A percentile compares a stretch with the other conserved stretches of the same genome.
Conservation (phyloP, 2,797 vertebrate species). For the Cottoperca gobio region DNA sequence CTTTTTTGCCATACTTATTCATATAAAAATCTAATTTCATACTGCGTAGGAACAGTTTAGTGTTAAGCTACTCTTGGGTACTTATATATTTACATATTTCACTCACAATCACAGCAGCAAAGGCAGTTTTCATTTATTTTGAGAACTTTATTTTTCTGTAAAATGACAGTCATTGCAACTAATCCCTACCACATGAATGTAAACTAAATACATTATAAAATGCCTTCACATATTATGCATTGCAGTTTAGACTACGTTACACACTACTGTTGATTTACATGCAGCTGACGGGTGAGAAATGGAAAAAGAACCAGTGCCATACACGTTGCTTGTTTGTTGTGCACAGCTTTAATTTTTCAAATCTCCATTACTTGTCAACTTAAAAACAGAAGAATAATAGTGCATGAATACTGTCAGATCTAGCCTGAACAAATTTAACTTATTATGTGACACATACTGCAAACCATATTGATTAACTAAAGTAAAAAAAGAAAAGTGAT, state of each 20-base stretch:
- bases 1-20: no score
- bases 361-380: conserved; percentile 68
- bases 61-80: not conserved
- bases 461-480: conserved; percentile 25
- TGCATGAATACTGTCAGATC: conserved; percentile 37
- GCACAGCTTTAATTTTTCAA: conserved; percentile 80
- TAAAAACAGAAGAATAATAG: conserved; percentile 54
- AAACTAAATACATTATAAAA: conserved; percentile 61
- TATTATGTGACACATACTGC: not conserved
- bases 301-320: conserved; percentile 26
- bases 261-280: conserved; percentile 15
- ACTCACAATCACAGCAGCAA: conserved; percentile 6
- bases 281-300: conserved; percentile 8
- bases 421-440: conserved; percentile 4
- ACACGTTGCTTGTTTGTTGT: conserved; percentile 69
- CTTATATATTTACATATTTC: not conserved
- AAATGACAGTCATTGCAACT: conserved; percentile 59
- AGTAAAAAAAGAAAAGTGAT: conserved; percentile 59
- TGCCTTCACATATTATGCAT: conserved; percentile 20
- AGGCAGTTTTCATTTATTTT: conserved; percentile 36
- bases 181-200: conserved; percentile 43
- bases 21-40: no score
- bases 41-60: not conserved
- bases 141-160: conserved; percentile 71
- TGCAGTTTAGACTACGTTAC: not conserved